These are phyloP conservation scores for Tenodera sinensis DNA, from an alignment of 2,888 invertebrate species.

Conservation along the genomic window DNA sequence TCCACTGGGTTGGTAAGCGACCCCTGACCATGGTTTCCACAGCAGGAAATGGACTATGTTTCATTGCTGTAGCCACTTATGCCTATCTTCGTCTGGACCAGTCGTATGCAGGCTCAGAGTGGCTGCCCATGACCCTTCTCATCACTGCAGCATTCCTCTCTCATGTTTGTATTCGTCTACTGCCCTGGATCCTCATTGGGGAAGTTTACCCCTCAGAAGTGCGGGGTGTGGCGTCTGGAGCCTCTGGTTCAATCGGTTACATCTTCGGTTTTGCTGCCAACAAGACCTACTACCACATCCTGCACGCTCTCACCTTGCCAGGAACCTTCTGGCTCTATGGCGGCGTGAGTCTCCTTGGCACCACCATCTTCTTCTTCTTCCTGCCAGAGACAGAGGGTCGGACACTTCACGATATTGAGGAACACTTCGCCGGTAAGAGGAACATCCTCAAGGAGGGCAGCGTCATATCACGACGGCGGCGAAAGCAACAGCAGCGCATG, in stretches of 20 bases:
- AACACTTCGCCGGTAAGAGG: slow-evolving; percentile 61
- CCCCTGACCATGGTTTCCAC: slow-evolving; percentile 64
- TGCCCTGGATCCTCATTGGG: slow-evolving; percentile 79
- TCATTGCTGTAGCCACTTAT: slow-evolving; percentile 58
- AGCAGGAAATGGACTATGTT: slow-evolving; percentile 61
- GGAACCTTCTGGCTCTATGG: slow-evolving; percentile 72
- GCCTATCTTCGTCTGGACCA: slow-evolving; percentile 41
- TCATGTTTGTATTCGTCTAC: slow-evolving; percentile 63
- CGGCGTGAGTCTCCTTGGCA: slow-evolving; percentile 54
- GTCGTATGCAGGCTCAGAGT: slow-evolving; percentile 41
- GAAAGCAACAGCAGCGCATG: neutral
- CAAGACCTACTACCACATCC: slow-evolving; percentile 58
- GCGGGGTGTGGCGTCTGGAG: slow-evolving; percentile 67
- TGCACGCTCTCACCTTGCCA: slow-evolving; percentile 55
- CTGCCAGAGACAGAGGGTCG: slow-evolving; percentile 83
- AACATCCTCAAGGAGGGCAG: slow-evolving; percentile 41
- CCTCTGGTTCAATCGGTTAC: slow-evolving; percentile 70
- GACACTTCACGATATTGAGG: slow-evolving; percentile 65
- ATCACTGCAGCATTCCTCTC: slow-evolving; percentile 65
- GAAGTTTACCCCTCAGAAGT: slow-evolving; percentile 69
- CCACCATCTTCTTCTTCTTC: slow-evolving; percentile 60
- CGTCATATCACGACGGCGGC: slow-evolving; percentile 31
- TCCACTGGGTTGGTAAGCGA: slow-evolving; percentile 71
- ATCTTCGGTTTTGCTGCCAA: slow-evolving; percentile 72
- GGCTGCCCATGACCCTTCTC: slow-evolving; percentile 66